Percentiles rank a stretch among this genome's conserved stretches.
Evolutionary conservation across 2,888 invertebrate species (phyloP).

Genomic region (Chloroclysta siterata): DNA sequence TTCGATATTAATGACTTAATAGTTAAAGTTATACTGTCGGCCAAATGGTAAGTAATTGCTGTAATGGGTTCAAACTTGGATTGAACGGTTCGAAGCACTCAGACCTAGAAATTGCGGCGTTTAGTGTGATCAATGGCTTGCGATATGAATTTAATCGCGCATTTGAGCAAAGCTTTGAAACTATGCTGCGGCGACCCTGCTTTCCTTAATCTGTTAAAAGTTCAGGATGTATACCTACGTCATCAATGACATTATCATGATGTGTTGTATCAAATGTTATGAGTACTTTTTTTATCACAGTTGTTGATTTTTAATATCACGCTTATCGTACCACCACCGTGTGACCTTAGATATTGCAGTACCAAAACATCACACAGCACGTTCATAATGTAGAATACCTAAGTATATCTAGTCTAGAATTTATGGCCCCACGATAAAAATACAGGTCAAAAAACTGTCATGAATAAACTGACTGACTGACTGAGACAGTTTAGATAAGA

Average conservation of each 20-base stretch:
- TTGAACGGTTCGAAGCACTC: conserved; percentile 55
- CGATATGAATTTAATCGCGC: conserved; percentile 29
- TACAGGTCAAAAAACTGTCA: conserved; percentile 41
- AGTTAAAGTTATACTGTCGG: conserved; percentile 73
- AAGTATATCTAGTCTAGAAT: conserved; percentile 38
- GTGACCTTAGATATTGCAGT: conserved; percentile 50
- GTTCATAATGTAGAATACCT: conserved; percentile 43
- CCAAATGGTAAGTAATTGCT: conserved; percentile 70
- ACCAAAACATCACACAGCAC: conserved; percentile 34
- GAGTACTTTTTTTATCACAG: too few relatives aligned
- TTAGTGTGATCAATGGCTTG: conserved; percentile 29
- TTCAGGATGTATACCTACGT: too few relatives aligned
- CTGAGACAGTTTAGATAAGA: neutral
- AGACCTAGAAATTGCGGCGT: conserved; percentile 32
- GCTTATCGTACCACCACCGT: conserved; percentile 40
- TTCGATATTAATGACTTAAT: conserved; percentile 74
- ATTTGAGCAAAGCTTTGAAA: conserved; percentile 7
- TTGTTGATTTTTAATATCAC: conserved; percentile 12
- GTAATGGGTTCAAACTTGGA: conserved; percentile 56
- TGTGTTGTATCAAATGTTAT: too few relatives aligned
- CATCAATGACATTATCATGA: too few relatives aligned
- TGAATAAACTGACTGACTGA: conserved; percentile 5
- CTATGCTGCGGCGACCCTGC: neutral
- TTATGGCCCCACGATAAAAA: conserved; percentile 40
- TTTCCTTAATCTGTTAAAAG: neutral